Percentiles rank a stretch among this genome's conserved stretches.
phyloP scores from a whole-genome alignment of 2,888 invertebrate genomes.

The Allygus modestus region DNA sequence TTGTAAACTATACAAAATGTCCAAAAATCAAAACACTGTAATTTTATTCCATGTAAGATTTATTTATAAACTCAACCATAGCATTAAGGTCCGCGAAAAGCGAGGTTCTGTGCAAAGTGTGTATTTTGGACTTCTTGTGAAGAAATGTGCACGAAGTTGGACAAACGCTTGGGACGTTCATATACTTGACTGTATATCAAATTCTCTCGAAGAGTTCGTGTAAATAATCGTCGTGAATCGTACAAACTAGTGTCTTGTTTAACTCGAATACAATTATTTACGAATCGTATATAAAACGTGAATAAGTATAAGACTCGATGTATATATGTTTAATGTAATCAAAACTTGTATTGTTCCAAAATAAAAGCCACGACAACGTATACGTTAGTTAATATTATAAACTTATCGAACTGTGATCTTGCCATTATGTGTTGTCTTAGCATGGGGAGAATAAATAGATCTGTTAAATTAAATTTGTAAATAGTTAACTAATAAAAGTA shows the following conservation, averaged over 20 bases:
- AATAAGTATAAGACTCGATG: conserved; percentile 66
- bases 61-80: conserved; percentile 27
- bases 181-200: conserved; percentile 35
- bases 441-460: conserved; percentile 32
- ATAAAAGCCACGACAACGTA: conserved; percentile 55
- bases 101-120: not conserved
- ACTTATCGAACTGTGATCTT: conserved; percentile 52
- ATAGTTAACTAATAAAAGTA: conserved; percentile 45
- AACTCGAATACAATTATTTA: conserved; percentile 48
- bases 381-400: conserved; percentile 53
- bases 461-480: conserved; percentile 20
- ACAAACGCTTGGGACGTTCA: conserved; percentile 14
- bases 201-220: conserved; percentile 45
- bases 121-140: conserved; percentile 12
- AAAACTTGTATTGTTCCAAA: conserved; percentile 66
- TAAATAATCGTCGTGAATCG: conserved; percentile 57
- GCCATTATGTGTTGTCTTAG: conserved; percentile 52
- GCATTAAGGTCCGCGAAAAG: conserved; percentile 20
- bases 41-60: conserved; percentile 2
- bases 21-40: conserved; percentile 43
- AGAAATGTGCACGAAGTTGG: not conserved
- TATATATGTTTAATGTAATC: conserved; percentile 70
- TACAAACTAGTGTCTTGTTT: conserved; percentile 57
- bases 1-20: conserved; percentile 6
- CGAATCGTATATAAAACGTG: conserved; percentile 59